A percentile compares a stretch with the other conserved stretches of the same genome.
Conservation (phyloP, 1,140 invertebrate species). For the Drosophila navojoa region DNA sequence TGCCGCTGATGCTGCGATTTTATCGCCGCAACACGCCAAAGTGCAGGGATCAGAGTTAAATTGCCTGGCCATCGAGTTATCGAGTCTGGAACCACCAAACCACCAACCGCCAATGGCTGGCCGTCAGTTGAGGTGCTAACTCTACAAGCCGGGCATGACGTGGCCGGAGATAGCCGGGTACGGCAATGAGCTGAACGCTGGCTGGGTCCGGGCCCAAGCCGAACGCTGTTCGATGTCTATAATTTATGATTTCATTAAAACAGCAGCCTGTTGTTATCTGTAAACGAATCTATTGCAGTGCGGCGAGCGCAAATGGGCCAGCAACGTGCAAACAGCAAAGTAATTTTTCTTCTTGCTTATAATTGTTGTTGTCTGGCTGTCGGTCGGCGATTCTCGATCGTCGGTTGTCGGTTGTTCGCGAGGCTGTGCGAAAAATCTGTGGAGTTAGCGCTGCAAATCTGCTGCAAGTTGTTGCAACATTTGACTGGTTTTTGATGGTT, state of each 20-base stretch:
- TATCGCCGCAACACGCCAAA: slow-evolving; percentile 75
- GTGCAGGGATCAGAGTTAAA: slow-evolving; percentile 77
- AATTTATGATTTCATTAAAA: slow-evolving; percentile 83
- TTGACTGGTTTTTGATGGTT: slow-evolving; percentile 69
- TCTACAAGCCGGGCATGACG: slow-evolving; percentile 72
- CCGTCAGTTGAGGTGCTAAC: slow-evolving; percentile 68
- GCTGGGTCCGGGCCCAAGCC: slow-evolving; percentile 5
- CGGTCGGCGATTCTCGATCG: slow-evolving; percentile 45
- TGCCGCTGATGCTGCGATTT: slow-evolving; percentile 48
- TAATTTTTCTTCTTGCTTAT: slow-evolving; percentile 75
- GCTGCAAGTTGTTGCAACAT: slow-evolving; percentile 35
- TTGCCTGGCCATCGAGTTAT: slow-evolving; percentile 59
- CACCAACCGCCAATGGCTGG: slow-evolving; percentile 26
- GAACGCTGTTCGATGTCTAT: slow-evolving; percentile 67
- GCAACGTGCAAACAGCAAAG: slow-evolving; percentile 81
- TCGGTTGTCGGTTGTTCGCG: slow-evolving; percentile 15
- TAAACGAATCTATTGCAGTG: slow-evolving; percentile 67
- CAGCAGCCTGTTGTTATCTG: slow-evolving; percentile 78
- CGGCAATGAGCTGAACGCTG: background rate
- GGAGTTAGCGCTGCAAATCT: slow-evolving; percentile 13
- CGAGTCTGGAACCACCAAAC: slow-evolving; percentile 37
- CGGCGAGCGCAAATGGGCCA: slow-evolving; percentile 52
- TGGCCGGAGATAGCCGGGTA: slow-evolving; percentile 41
- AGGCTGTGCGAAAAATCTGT: slow-evolving; percentile 66
- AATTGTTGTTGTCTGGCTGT: slow-evolving; percentile 53